Evolutionary conservation across 2,888 invertebrate genomes (phyloP).

Genomic region (Nomada ruficornis): DNA sequence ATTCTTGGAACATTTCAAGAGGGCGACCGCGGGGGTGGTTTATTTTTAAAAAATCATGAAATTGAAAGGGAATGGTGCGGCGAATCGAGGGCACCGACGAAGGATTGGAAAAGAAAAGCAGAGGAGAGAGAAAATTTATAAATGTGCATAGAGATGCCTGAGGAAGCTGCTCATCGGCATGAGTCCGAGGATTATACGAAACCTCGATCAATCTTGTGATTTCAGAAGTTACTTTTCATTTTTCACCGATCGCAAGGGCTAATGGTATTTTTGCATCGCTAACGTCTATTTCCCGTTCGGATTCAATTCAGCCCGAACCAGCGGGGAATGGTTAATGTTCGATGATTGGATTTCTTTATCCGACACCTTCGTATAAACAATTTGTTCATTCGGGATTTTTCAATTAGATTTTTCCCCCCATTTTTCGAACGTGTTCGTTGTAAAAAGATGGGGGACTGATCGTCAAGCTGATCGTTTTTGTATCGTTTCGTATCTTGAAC

Average conservation of each 20-base stretch:
- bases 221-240: too few relatives aligned
- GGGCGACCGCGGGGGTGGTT: not conserved
- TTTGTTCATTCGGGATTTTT: not conserved
- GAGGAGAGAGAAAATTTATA: not conserved
- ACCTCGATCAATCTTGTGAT: too few relatives aligned
- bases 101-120: too few relatives aligned
- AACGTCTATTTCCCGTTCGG: not conserved
- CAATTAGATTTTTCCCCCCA: not conserved
- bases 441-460: not conserved
- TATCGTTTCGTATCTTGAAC: constrained; percentile 26
- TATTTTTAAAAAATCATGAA: not conserved
- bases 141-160: too few relatives aligned
- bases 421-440: not conserved
- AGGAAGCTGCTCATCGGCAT: too few relatives aligned
- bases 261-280: not conserved
- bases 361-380: not conserved
- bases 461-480: not conserved
- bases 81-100: too few relatives aligned
- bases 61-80: too few relatives aligned
- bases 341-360: constrained; percentile 1
- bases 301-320: not conserved
- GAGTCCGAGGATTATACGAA: too few relatives aligned
- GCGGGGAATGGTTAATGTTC: not conserved
- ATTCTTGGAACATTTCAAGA: not conserved
- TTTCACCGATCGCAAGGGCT: not conserved